A percentile compares a stretch with the other conserved stretches of the same genome.
These are phyloP conservation scores for Furcula furcula DNA, from an alignment of 2,888 invertebrate species.

Conservation along the genomic window DNA sequence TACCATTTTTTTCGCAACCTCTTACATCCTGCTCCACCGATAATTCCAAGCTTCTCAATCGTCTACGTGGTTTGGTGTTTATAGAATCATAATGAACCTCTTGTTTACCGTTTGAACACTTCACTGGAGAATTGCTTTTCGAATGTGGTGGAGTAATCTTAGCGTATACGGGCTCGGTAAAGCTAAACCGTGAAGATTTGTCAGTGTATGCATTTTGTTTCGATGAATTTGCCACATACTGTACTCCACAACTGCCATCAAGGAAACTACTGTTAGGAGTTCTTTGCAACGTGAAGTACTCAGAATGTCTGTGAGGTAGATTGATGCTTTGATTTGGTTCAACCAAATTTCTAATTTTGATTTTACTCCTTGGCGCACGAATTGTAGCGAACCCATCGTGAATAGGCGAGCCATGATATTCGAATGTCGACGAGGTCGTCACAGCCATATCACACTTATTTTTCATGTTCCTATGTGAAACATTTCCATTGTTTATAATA, in stretches of 20 bases:
- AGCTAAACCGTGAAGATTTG: constrained; percentile 63
- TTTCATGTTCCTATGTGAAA: constrained; percentile 22
- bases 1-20: constrained; percentile 57
- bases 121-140: constrained; percentile 63
- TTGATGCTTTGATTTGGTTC: constrained; percentile 64
- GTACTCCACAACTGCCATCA: constrained; percentile 64
- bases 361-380: constrained; percentile 81
- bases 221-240: constrained; percentile 54
- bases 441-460: constrained; percentile 58
- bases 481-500: constrained; percentile 20
- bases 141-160: constrained; percentile 69
- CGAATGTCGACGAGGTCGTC: constrained; percentile 59
- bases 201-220: constrained; percentile 37
- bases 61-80: constrained; percentile 71
- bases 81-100: constrained; percentile 76
- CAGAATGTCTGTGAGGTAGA: constrained; percentile 76
- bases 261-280: constrained; percentile 67
- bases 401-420: constrained; percentile 81
- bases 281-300: constrained; percentile 75
- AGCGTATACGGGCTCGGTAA: constrained; percentile 75
- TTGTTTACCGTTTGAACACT: constrained; percentile 51
- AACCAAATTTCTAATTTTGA: constrained; percentile 73
- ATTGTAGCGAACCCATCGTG: constrained; percentile 96
- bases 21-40: constrained; percentile 53
- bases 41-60: constrained; percentile 70